Evolutionary conservation across 2,888 invertebrate genomes (phyloP), one percentile per base, ranked within the genome.

Genomic region (Cryptocheilus praepositus): DNA sequence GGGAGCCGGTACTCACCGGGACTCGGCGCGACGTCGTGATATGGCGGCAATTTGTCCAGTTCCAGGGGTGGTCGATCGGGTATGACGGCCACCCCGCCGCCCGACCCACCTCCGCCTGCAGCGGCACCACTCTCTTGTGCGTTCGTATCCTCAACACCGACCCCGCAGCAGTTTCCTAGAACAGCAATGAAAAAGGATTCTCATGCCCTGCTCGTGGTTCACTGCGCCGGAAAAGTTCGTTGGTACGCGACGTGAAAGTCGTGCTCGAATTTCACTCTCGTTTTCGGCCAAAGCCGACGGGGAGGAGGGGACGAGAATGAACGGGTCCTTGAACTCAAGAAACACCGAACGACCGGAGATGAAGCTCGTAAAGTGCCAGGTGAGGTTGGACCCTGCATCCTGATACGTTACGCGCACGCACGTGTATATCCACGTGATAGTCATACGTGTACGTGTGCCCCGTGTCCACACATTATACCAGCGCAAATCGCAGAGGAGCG

Each of bases 11-110:
- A 83, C 85, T 80, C 73, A 89, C 88, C 88, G 56, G 88, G 87
- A 74, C 83, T 88, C 59, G 88, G 88, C 67, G 88, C 86, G 55
- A 88, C 88, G 77, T 89, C 88, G 77, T 88, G 88, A 83, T 89
- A 89, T 74, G 88, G 88, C 57, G 88, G 88, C 67, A 89, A 82
- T 81, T 89, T 89, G 82, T 89, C 88, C 67, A 89, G 83, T 80
- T 89, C 88, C 62, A 89, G 80, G 67, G 88, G 86, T 70, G 88
- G 87, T 64, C 88, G 83, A 74, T 89, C 88, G 49, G 88, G 88
- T 81, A 89, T 88, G 67, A 89, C 88, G 22, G 88, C 86, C 70
- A 88, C 86, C 53, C 88, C 88, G 49, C 86, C 85, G 58, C 83
- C 82, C 55, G 84, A 79, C 44, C 85, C 84, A 60, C 84, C 85